phyloP scores from a whole-genome alignment of 1,140 invertebrate genomes.

The Lordiphosa mommai region DNA sequence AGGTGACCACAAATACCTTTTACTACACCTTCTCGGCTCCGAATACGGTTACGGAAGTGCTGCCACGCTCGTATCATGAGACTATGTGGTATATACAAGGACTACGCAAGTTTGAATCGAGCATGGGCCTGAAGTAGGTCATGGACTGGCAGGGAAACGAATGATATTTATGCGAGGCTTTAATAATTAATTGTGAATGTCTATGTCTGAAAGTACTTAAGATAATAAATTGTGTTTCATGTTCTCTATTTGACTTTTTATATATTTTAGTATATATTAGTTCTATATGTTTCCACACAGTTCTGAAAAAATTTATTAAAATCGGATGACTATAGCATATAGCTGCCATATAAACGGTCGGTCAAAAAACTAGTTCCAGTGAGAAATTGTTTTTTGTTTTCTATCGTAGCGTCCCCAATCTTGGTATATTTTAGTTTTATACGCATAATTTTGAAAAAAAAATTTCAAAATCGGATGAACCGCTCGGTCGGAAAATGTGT shows the following conservation, averaged over 20 bases:
- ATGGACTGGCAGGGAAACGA: background rate
- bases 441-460: too few species aligned
- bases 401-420: too few species aligned
- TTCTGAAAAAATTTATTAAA: too few species aligned
- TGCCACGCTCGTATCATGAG: conserved; percentile 87
- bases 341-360: too few species aligned
- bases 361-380: too few species aligned
- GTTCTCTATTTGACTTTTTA: background rate
- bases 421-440: too few species aligned
- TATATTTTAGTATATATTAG: background rate
- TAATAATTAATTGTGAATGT: conserved; percentile 7
- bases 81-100: conserved; percentile 89
- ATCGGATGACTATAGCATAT: too few species aligned
- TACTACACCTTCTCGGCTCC: conserved; percentile 86
- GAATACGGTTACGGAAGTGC: conserved; percentile 81
- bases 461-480: too few species aligned
- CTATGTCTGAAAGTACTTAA: background rate
- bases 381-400: too few species aligned
- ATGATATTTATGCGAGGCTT: conserved; percentile 22
- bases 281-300: too few species aligned
- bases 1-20: conserved; percentile 87
- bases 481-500: too few species aligned
- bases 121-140: conserved; percentile 38
- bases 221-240: background rate
- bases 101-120: conserved; percentile 83